Evolutionary conservation across 2,888 invertebrate species (phyloP), one percentile per base, ranked within the genome.

Genomic region (Autographa pulchrina): DNA sequence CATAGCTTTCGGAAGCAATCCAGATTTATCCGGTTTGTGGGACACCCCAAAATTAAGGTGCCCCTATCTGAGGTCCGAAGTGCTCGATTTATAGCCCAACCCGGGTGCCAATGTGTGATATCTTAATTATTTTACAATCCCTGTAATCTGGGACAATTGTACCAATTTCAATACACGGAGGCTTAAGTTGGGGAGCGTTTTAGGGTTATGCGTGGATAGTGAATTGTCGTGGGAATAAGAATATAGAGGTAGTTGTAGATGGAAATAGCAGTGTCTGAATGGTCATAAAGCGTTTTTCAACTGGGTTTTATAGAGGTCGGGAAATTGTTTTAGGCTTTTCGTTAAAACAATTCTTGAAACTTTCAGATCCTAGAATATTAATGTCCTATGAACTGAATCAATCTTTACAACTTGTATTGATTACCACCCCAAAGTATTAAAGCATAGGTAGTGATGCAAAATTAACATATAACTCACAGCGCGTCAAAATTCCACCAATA

Each of bases 71-170:
- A 71, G 80, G 73, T 62, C 73, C 65, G 62, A 67, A 72, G 66
- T 75, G 35, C 69, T 70, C 83, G 88, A 90, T 92, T 90, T 91
- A 91, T 84, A 72, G 84, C 78, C 71, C 66, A 70, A 81, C 84
- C 79, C 78, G 59, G 68, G 41, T 78, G 80, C 74, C 85, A 83
- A 87, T 84, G 87, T 85, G 86, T 86, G 89, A 91, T 90, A 90
- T 88, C 92, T 90, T 91, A 92, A 92, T 92, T 91, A 89, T 89
- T 90, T 88, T 88, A 91, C 82, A 82, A 88, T 87, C 85, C 83
- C 68, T 77, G 70, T 84, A 85, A 84, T 80, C 74, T 78, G 73
- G 78, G 78, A 76, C 76, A 72, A 84, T 75, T 77, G 78, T 68
- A 62, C 31, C 68, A 20, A 72, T 75, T 65, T 62, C 65, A 72